Base-by-base conservation (phyloP, 2,888 invertebrate genomes). In the Theodoxus fluviatilis region DNA sequence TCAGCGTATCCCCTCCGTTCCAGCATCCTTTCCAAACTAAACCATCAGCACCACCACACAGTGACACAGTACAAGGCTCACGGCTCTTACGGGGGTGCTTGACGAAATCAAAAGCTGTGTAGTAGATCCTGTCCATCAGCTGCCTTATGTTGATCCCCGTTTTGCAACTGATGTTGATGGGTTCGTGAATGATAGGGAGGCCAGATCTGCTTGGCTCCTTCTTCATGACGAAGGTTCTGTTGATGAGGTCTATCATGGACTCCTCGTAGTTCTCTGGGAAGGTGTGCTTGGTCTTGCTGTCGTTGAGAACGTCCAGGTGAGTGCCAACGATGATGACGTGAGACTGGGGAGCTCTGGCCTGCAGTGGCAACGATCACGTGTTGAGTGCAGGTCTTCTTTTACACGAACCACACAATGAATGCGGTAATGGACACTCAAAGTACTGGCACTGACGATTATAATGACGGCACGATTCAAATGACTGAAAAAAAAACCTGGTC, bases 311-410 rank as follows among this genome's bases (percentile, higher is more conserved):
- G 86, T 99, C 99, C 80, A 94, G 94, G 88, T 98, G 96, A 0
- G 98, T 98, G 0, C 97, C 98, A 12, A 98, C 94, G 84, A 98
- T 95, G 63, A 98, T 92, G 3, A 97, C 97, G 0, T 97, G 96
- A 0, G 98, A 94, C 83, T 97, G 97, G 0, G 98, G 98, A 0
- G 98, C 98, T 79, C 98, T 91, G 0, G 95, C 94, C 90, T 94
- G 47, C 3, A 73, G 61, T 47, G 61, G 71, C 7, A 33, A 31
- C 22, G n/a, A 33, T 52, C 71, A 88, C 93, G 91, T 94, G 94
- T 78, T n/a, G n/a, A n/a, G n/a, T n/a, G n/a, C n/a, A 4, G 22
- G n/a, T 49, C 22, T n/a, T n/a, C n/a, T 12, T n/a, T 49, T 49
- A 49, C 3, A 49, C n/a, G 22, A 49, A n/a, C 49, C n/a, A n/a